Base-by-base conservation (phyloP, 2,888 invertebrate genomes). In the Hyposoter didymator region DNA sequence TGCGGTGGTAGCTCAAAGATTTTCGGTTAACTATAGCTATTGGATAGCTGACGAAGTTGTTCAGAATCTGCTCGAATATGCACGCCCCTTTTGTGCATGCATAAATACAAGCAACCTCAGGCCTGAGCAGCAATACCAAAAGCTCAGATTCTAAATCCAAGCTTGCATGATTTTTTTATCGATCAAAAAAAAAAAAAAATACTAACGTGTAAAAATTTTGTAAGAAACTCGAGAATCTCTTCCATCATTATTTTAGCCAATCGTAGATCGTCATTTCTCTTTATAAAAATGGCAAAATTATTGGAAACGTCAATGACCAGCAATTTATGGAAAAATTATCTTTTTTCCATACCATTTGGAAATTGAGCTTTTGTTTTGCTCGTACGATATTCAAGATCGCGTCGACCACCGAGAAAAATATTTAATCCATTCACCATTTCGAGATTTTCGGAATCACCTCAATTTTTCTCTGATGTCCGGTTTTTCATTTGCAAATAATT, bases 1-100 rank as follows among this genome's bases (percentile, higher is more conserved):
- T 17, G n/a, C n/a, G 22, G 52, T 35, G 28, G 45, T 45, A 28
- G 43, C 62, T 39, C 74, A 55, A 47, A 73, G 55, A n/a, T 45
- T 45, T 62, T 45, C 43, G 10, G 10, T 22, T 14, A 22, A 17
- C 43, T 62, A 45, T 43, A 43, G 43, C 28, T 74, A 62, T 32
- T n/a, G 28, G 43, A 10, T n/a, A 45, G 74, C 45, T 62, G n/a
- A 74, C 39, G 28, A 7, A 55, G 22, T 8, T 17, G 14, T 8
- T 22, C 22, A 28, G 73, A 55, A 55, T 35, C 47, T 19, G 32
- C 5, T 52, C 12, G 17, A 70, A 70, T 69, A 69, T 45, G 43
- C 39, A 45, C 35, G n/a, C 10, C 19, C 32, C 32, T 12, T 49
- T 69, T 69, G 22, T 28, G 43, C 22, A 14, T 47, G 17, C 7